Evolutionary conservation across 2,888 invertebrate genomes (phyloP), one percentile per base, ranked within the genome.

Genomic region (Callyntrura guangdongensis): DNA sequence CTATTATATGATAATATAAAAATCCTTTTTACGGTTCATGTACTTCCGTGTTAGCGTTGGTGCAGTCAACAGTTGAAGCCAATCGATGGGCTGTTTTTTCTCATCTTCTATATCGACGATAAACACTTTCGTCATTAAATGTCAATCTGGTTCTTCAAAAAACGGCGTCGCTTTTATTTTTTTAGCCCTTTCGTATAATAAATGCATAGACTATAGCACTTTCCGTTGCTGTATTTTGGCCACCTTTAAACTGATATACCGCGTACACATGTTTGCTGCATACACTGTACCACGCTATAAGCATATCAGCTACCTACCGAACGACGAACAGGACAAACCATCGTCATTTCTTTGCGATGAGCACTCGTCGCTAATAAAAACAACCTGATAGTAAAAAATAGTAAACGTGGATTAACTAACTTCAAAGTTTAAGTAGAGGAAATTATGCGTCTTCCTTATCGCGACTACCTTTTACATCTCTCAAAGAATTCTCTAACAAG

Each of bases 71-170:
- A n/a, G 8, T 25, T 53, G 53, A 53, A 56, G 9, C 36, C 14
- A 36, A 67, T 67, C 2, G 36, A 6, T 36, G 17, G 36, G 22
- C 64, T 45, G 17, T 45, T 17, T 53, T 22, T 59, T 59, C 79
- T 56, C 56, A 56, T 61, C 61, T 61, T 82, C 74, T 49, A 14
- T 47, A 47, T 74, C 59, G 59, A 12, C 27, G 25, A 81, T 61
- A 59, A 82, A 82, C 61, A 56, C 59, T 82, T 59, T 82, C 45
- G 56, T 82, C 53, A 81, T 81, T 59, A 59, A 81, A 81, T 56
- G 36, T 59, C 81, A 81, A 82, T 82, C 82, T 61, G 20, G 45
- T 82, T 61, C 20, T 77, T 22, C n/a, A 81, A 9, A 59, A 61
- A 82, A 82, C 27, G 82, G 27, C 56, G 77, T 77, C 47, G n/a